Conservation (phyloP, 2,797 vertebrate genomes). For the Urophycis tenuis region DNA sequence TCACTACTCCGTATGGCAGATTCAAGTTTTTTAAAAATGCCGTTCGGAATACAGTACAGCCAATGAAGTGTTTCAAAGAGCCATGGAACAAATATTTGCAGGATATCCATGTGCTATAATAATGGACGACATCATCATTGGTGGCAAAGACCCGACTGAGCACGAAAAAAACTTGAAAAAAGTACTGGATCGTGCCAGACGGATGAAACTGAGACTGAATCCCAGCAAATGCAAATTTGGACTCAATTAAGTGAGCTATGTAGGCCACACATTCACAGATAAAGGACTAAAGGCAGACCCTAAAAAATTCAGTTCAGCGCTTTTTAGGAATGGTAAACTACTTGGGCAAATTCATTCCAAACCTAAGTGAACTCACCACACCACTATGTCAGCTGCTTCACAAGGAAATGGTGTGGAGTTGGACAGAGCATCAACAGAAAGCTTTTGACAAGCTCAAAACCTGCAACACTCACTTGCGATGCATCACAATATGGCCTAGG, state of each 20-base stretch:
- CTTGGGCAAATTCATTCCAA: neutral
- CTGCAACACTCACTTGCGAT: no score
- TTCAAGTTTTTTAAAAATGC: no score
- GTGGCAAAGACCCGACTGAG: conserved; percentile 8
- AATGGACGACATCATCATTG: conserved; percentile 35
- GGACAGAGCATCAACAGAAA: no score
- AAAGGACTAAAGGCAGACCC: no score
- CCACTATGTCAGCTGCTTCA: no score
- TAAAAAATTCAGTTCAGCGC: neutral
- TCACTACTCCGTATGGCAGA: no score
- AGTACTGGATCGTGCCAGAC: conserved; percentile 3
- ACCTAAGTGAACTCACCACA: no score
- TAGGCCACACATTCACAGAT: conserved; percentile 26
- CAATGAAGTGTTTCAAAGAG: neutral
- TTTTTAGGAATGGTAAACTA: no score
- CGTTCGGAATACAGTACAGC: no score
- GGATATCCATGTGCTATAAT: conserved; percentile 29
- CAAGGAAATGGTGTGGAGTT: no score
- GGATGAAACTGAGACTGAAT: conserved; percentile 36
- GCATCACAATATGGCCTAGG: no score
- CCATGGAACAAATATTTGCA: conserved; percentile 36
- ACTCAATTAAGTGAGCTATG: conserved; percentile 19
- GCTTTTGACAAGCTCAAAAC: no score
- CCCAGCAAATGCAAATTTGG: conserved; percentile 26
- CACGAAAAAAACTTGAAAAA: conserved; percentile 27